Evolutionary conservation across 2,888 invertebrate genomes (phyloP), one percentile per base, ranked within the genome.

Genomic region (Stenchaetothrips biformis): DNA sequence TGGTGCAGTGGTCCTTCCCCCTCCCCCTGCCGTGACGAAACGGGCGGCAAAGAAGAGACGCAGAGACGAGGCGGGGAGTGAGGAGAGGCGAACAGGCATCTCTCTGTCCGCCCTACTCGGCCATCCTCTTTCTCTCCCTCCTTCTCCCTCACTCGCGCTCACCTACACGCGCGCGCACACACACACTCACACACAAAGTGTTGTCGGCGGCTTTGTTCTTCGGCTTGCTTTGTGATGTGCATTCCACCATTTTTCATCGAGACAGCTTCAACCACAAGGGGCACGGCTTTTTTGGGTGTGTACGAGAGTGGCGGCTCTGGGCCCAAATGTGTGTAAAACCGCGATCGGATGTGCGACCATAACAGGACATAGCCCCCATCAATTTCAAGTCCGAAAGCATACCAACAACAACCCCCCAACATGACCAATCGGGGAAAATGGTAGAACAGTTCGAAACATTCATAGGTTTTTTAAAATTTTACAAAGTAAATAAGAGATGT

Each of bases 141-240:
- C n/a, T n/a, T 62, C 16, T 7, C 62, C 7, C 62, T 18, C 62
- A 62, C 16, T 18, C 62, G n/a, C 62, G 6, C 62, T 7, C 62
- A n/a, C n/a, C 13, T n/a, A 62, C 62, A 62, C 67, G 21, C 62
- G 21, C 62, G 21, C 62, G 21, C 62, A 67, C 67, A 21, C 21
- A 21, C 53, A 67, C 67, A 9, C 67, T 21, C 67, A 21, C n/a
- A 67, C 67, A 67, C 67, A 67, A 21, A 67, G 67, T 67, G 67
- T 67, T 67, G 67, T 67, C 67, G 67, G 67, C 67, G 67, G 67
- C 67, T 67, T 67, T 67, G 67, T 67, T 67, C 67, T 67, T 67
- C 67, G 67, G 67, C 21, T 21, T 67, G 67, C 67, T 67, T 67
- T 67, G 67, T 67, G 67, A 67, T 67, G 67, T 67, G 67, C 67